Evolutionary conservation across 2,888 invertebrate genomes (phyloP).

Genomic region (Ametastegia equiseti): DNA sequence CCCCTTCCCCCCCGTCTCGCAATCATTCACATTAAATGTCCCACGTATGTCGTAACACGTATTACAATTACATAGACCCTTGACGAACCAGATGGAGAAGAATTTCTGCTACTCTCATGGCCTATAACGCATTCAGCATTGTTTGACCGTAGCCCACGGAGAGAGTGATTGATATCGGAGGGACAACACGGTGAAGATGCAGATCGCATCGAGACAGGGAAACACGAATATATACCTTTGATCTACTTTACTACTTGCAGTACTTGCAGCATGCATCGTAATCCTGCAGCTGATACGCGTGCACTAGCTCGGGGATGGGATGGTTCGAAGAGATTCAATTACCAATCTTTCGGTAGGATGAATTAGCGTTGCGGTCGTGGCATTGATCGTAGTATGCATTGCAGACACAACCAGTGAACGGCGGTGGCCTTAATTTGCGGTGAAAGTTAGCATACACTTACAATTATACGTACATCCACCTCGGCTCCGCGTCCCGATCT

Average conservation of each 20-base stretch:
- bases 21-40: too few species aligned
- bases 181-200: neutral
- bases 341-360: neutral
- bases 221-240: too few species aligned
- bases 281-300: too few species aligned
- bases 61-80: too few species aligned
- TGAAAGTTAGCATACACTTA: constrained; percentile 34
- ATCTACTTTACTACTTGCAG: too few species aligned
- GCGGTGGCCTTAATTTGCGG: constrained; percentile 27
- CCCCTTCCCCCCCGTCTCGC: neutral
- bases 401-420: neutral
- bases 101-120: neutral
- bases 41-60: neutral
- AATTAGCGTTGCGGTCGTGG: constrained; percentile 31
- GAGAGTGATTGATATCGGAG: neutral
- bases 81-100: neutral
- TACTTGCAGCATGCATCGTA: too few species aligned
- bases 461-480: neutral
- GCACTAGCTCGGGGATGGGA: neutral
- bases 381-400: neutral
- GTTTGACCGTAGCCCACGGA: neutral
- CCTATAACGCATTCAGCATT: too few species aligned
- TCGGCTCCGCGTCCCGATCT: neutral
- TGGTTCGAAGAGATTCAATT: neutral
- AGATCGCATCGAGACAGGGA: too few species aligned